phyloP scores from a whole-genome alignment of 2,888 invertebrate genomes.

The Cremastinae sp. region DNA sequence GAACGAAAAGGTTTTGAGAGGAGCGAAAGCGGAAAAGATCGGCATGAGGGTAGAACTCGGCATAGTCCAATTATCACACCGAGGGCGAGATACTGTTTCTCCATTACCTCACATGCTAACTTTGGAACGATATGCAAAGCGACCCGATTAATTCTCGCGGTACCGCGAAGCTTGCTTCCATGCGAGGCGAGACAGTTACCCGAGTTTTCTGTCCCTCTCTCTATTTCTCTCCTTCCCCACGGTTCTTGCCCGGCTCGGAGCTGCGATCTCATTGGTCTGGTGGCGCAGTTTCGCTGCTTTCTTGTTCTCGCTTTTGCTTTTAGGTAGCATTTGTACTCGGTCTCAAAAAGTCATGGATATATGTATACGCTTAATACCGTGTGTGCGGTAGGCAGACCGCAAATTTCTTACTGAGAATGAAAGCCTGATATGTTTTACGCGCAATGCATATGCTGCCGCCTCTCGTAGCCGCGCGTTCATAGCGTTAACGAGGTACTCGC shows the following conservation, averaged over 20 bases:
- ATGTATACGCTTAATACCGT: not conserved
- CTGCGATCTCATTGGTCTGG: constrained; percentile 8
- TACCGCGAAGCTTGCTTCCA: constrained; percentile 42
- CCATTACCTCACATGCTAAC: constrained; percentile 65
- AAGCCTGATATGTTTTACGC: constrained; percentile 54
- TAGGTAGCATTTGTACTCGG: constrained; percentile 11
- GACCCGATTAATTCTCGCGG: constrained; percentile 69
- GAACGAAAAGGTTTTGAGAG: constrained; percentile 6
- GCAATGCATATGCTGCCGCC: constrained; percentile 50
- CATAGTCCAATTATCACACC: constrained; percentile 72
- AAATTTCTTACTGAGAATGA: constrained; percentile 35
- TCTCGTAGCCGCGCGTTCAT: constrained; percentile 29
- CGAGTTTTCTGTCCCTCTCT: not conserved
- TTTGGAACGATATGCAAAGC: constrained; percentile 68
- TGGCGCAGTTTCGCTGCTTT: constrained; percentile 26
- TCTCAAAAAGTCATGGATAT: not conserved
- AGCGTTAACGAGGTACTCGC: constrained; percentile 58
- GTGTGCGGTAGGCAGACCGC: constrained; percentile 4
- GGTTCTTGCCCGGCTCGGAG: not conserved
- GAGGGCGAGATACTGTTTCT: constrained; percentile 64
- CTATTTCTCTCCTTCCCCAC: not conserved
- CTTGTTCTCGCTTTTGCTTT: constrained; percentile 27
- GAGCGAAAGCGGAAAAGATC: constrained; percentile 44
- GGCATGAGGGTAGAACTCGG: constrained; percentile 52
- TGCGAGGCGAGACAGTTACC: constrained; percentile 24